A percentile compares a stretch with the other conserved stretches of the same genome.
phyloP scores from a whole-genome alignment of 1,140 invertebrate species.

The Neodiprion fabricii region DNA sequence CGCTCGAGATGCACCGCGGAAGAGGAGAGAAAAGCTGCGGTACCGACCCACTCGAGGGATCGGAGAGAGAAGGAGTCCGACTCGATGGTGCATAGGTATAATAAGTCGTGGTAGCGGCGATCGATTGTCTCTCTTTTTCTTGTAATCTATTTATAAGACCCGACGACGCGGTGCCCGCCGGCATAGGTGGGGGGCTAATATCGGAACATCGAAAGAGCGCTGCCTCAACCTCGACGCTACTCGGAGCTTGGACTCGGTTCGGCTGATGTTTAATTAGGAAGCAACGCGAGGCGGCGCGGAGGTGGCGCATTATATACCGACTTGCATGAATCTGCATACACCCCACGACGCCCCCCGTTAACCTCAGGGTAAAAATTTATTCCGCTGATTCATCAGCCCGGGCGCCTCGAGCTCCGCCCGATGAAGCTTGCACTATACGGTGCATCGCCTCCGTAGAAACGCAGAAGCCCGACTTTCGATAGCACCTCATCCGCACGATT shows the following conservation, averaged over 20 bases:
- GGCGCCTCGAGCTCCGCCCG: too few species aligned
- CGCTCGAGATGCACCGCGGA: too few species aligned
- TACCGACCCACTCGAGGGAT: not conserved
- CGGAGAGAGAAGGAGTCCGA: slow-evolving; percentile 10
- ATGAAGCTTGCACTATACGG: too few species aligned
- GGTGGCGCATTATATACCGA: not conserved
- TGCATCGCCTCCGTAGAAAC: too few species aligned
- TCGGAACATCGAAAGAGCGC: slow-evolving; percentile 53
- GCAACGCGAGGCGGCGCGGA: slow-evolving; percentile 34
- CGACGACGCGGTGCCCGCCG: slow-evolving; percentile 14
- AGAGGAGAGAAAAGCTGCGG: slow-evolving; percentile 8
- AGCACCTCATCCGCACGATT: not conserved
- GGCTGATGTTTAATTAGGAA: slow-evolving; percentile 63
- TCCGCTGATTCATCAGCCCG: too few species aligned
- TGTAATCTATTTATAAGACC: slow-evolving; percentile 47
- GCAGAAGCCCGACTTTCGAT: not conserved
- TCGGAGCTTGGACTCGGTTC: slow-evolving; percentile 47
- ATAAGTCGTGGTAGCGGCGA: slow-evolving; percentile 22
- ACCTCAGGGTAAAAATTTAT: too few species aligned
- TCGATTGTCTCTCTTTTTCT: slow-evolving; percentile 30
- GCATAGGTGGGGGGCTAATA: slow-evolving; percentile 52
- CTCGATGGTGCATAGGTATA: slow-evolving; percentile 11
- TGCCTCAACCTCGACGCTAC: slow-evolving; percentile 40
- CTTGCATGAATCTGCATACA: not conserved
- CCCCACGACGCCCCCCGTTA: too few species aligned